Base-by-base conservation (phyloP, 2,113 vertebrate genomes). In the Sterrhoptilus dennistouni region DNA sequence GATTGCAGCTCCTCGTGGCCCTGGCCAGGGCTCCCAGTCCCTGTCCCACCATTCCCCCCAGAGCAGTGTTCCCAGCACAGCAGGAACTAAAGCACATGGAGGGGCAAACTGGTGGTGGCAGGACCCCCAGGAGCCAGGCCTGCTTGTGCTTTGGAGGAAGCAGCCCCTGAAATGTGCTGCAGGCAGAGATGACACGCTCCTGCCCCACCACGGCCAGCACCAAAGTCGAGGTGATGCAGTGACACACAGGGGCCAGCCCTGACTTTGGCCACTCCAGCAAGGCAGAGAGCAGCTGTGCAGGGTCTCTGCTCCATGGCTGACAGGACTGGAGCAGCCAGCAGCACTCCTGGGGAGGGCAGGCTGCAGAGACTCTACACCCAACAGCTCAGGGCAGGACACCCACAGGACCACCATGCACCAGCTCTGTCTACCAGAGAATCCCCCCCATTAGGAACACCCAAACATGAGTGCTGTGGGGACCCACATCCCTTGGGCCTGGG, bases 91-190 rank as follows among this genome's bases (percentile, higher is more conserved):
- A 66, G 29, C 25, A 19, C 6, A 1, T 0, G 21, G n/a, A 77
- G 53, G 54, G 71, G 36, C 40, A 63, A 31, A 52, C 2, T 4
- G 21, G 35, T 3, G 20, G 35, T 1, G 2, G 42, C 60, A 35
- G 49, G 40, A 38, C 12, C 17, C 21, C 22, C 29, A 21, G 38
- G n/a, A 83, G 50, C 33, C 56, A 60, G 60, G 31, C 10, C 38
- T 49, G 70, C 44, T 21, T 8, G 23, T 1, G 25, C 2, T 2
- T 2, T 4, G 28, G 16, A 27, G 35, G 20, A 15, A 75, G n/a
- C 8, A 5, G 27, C 14, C 18, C 23, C 65, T 2, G 1, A 36
- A 45, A 47, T 2, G 16, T 2, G 5, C 35, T 0, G 0, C 45
- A 80, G 33, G 36, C 27, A 83, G 47, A 35, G 22, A 7, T 3